These are phyloP conservation scores for Triplophysa dalaica DNA, from an alignment of 2,113 vertebrate species.

Conservation along the genomic window DNA sequence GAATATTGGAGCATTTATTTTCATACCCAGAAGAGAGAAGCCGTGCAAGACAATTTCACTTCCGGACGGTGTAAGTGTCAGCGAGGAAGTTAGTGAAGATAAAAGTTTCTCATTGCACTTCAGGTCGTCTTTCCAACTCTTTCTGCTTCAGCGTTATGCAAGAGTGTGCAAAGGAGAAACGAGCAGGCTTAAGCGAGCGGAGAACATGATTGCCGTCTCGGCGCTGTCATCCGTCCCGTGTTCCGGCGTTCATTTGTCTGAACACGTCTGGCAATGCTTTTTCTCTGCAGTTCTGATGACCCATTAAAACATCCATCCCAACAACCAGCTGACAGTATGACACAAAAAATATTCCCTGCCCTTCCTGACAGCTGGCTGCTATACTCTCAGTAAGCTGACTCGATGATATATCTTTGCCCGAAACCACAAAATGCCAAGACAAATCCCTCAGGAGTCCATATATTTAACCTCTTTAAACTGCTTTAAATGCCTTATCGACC, in stretches of 20 bases:
- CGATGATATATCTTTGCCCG: background rate
- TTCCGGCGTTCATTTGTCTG: conserved; percentile 51
- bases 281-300: conserved; percentile 65
- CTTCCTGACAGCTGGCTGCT: background rate
- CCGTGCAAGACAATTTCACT: too few relatives aligned
- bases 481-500: conserved; percentile 67
- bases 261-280: conserved; percentile 66
- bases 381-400: conserved; percentile 1
- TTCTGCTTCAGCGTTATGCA: conserved; percentile 8
- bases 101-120: background rate
- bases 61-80: too few relatives aligned
- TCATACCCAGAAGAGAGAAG: background rate
- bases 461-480: conserved; percentile 42
- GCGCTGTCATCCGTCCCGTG: background rate
- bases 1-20: background rate
- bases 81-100: background rate
- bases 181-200: background rate
- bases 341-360: background rate
- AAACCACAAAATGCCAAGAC: conserved; percentile 13
- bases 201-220: background rate
- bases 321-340: background rate
- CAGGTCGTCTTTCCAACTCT: background rate
- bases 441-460: conserved; percentile 5
- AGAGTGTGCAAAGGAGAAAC: conserved; percentile 4
- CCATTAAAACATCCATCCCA: conserved; percentile 62